Evolutionary conservation across 35 echinoderm and acorn worm genomes (phyloP).

Genomic region (Ophioderma brevispina): DNA sequence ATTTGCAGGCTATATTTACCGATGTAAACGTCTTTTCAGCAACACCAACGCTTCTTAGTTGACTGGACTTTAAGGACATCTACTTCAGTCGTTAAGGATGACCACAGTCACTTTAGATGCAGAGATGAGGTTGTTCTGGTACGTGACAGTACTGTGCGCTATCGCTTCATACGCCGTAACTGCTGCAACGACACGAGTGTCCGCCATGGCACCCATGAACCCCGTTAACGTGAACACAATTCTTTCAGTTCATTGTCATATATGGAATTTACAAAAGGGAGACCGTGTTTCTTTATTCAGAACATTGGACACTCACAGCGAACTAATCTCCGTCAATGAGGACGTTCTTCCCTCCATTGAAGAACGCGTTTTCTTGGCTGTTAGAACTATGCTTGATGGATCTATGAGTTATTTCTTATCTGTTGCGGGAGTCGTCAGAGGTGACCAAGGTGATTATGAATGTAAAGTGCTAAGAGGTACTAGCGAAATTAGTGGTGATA

Average conservation of each 20-base stretch:
- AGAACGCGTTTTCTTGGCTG: background rate
- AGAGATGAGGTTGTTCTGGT: too few species aligned
- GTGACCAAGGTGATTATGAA: background rate
- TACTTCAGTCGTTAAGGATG: too few species aligned
- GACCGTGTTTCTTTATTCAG: background rate
- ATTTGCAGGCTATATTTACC: too few species aligned
- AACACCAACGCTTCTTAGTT: too few species aligned
- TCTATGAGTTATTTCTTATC: background rate
- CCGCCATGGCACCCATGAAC: background rate
- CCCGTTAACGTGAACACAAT: background rate
- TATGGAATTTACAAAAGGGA: background rate
- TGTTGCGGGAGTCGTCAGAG: background rate
- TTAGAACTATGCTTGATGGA: background rate
- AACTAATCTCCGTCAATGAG: background rate
- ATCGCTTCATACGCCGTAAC: background rate
- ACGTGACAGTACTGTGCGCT: background rate
- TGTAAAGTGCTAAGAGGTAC: background rate
- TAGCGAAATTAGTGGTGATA: background rate
- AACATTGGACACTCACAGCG: background rate
- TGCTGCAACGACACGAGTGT: background rate
- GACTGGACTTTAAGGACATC: too few species aligned
- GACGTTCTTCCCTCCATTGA: background rate
- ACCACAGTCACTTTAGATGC: too few species aligned
- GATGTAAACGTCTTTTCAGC: too few species aligned
- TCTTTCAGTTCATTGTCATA: background rate